Evolutionary conservation across 2,113 vertebrate species (phyloP), one percentile per base, ranked within the genome.

Genomic region (Melierax canorus): DNA sequence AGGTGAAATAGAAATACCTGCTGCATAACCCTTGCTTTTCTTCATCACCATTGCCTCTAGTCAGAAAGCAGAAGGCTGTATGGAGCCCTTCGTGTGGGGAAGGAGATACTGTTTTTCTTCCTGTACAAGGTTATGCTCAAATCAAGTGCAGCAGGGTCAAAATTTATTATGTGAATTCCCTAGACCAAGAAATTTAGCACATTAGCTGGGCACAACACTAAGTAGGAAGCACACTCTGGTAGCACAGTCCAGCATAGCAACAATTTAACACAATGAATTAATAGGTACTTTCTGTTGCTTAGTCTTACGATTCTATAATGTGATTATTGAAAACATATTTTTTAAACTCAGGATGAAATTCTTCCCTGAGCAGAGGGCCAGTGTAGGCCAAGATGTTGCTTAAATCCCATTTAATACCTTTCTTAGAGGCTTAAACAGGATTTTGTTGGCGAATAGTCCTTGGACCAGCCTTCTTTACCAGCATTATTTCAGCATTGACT

Each of bases 371-470:
- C 59, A 93, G 71, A 77, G 26, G 26, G 56, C 19, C n/a, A 38
- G 26, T 17, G 38, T 41, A 72, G n/a, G 69, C 39, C 86, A 95
- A 92, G 73, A 94, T 62, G n/a, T 55, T 87, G 39, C 29, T 79
- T 72, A 97, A 95, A 91, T 96, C 88, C 69, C 21, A 73, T 82
- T 91, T 94, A 94, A 94, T 86, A 68, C 64, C 66, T 85, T 92
- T 68, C 76, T 95, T 85, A 92, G 58, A 94, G 17, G 77, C 80
- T 95, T 95, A 95, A 76, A 68, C 2, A 18, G 92, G 95, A 96
- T 97, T 94, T 94, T 91, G 51, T 29, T 85, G 59, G 73, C 41
- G 36, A 72, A 85, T 4, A 91, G 88, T 45, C 73, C 60, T 87
- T 89, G 77, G 73, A 72, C 86, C 66, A 91, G 84, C 34, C 53